Conservation (phyloP, 2,888 invertebrate genomes). For the Heliconius aoede region DNA sequence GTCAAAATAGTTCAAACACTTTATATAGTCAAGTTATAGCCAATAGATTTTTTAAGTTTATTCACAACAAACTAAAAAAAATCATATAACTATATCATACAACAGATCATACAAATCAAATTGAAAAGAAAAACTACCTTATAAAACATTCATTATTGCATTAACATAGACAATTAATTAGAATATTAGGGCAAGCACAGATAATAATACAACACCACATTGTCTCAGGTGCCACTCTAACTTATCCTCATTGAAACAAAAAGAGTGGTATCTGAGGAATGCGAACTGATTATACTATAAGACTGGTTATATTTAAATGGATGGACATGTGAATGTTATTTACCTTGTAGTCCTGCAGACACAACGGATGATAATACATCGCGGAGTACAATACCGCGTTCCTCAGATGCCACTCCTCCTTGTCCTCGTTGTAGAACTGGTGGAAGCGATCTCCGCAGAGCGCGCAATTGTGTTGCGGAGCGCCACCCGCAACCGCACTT, state of each 20-base stretch:
- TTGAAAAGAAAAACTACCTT: not conserved
- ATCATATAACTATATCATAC: too few relatives aligned
- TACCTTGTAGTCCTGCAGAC: constrained; percentile 94
- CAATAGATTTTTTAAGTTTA: too few relatives aligned
- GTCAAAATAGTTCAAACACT: too few relatives aligned
- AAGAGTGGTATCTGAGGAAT: too few relatives aligned
- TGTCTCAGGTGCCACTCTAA: not conserved
- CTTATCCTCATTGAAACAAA: not conserved
- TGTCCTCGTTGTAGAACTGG: constrained; percentile 97
- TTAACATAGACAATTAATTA: too few relatives aligned
- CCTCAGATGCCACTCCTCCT: constrained; percentile 97
- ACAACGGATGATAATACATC: constrained; percentile 95
- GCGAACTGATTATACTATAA: too few relatives aligned
- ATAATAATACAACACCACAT: not conserved
- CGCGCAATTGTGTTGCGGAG: constrained; percentile 89
- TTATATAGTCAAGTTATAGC: too few relatives aligned
- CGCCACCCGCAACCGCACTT: constrained; percentile 87
- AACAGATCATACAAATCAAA: not conserved
- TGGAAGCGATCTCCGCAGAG: constrained; percentile 97
- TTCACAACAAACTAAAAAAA: too few relatives aligned
- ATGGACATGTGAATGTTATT: constrained; percentile 34
- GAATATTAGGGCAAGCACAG: not conserved
- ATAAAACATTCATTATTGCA: not conserved
- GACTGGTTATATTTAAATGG: too few relatives aligned
- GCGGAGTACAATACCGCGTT: constrained; percentile 87